Conservation (phyloP, 2,113 vertebrate genomes). For the Ictalurus punctatus region DNA sequence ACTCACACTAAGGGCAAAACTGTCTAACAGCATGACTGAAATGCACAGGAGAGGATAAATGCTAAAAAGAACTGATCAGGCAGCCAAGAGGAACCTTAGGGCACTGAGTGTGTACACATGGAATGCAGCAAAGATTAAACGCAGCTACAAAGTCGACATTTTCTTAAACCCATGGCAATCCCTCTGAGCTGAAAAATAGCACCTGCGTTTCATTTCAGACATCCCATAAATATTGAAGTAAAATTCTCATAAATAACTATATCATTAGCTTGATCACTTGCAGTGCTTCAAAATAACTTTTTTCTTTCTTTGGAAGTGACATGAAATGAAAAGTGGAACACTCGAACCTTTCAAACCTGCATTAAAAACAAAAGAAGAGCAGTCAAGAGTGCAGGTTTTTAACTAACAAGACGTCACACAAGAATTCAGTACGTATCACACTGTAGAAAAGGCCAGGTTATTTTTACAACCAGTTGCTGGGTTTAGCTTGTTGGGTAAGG, state of each 20-base stretch:
- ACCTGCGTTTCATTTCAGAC: constrained; percentile 66
- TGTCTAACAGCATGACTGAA: constrained; percentile 35
- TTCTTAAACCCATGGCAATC: constrained; percentile 40
- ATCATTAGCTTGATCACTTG: constrained; percentile 69
- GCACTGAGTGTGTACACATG: constrained; percentile 29
- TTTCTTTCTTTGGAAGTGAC: not conserved
- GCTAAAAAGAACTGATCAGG: constrained; percentile 35
- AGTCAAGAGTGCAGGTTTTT: not conserved
- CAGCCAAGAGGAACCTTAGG: constrained; percentile 32
- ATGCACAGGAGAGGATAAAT: constrained; percentile 21
- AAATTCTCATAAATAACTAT: constrained; percentile 66
- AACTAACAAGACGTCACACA: not conserved
- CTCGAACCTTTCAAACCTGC: not conserved
- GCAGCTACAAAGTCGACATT: not conserved
- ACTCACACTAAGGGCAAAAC: constrained; percentile 12
- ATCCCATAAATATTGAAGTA: constrained; percentile 33
- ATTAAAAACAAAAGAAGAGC: not conserved
- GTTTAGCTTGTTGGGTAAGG: not conserved
- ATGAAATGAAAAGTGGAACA: constrained; percentile 11
- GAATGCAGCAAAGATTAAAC: constrained; percentile 34
- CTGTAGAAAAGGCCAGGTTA: not conserved
- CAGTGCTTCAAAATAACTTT: constrained; percentile 62
- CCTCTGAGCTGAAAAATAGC: constrained; percentile 47
- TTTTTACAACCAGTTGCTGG: not conserved
- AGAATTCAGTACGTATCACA: not conserved